Evolutionary conservation across 2,113 vertebrate genomes (phyloP), one percentile per base, ranked within the genome.

Genomic region (Catharus bicknelli): DNA sequence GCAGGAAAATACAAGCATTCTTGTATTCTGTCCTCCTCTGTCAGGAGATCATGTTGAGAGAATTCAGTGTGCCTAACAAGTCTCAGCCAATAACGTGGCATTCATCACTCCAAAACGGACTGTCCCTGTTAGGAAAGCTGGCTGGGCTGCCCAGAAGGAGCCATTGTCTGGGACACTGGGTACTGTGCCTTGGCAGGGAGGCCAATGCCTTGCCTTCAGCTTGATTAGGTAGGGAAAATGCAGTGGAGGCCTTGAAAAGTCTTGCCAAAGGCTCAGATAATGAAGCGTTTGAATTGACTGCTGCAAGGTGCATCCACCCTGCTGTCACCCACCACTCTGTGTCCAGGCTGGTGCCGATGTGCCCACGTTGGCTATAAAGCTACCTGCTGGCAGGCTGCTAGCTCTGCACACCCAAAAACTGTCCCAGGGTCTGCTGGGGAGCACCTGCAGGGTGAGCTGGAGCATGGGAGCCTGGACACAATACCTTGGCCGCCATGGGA

Each of bases 181-280:
- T 95, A 53, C 81, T 90, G 47, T 88, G 74, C 51, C 36, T 93
- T 94, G 90, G 90, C 92, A 96, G 26, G 58, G 70, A 88, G 47
- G 75, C 55, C 70, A 75, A 0, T 77, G 70, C 42, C 53, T 75
- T 45, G 77, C 53, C 62, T 96, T 95, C 83, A 92, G 75, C 73
- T 90, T 96, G 76, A 96, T 93, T 94, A 94, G 88, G 36, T 92
- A 79, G 79, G 18, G 55, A 91, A 90, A 96, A 94, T 77, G 32
- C 67, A 78, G 21, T 29, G 26, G 22, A 83, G 47, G 72, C 27
- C 64, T 22, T 95, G 74, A 90, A 90, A 89, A 34, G 22, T 77
- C 77, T 86, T 88, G 82, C 90, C 90, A 94, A 23, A 22, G 22
- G 13, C 47, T 90, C 75, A 62, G 72, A 94, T 86, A 79, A 88